Conservation (phyloP, 2,797 vertebrate genomes). For the Eptatretus atami region DNA sequence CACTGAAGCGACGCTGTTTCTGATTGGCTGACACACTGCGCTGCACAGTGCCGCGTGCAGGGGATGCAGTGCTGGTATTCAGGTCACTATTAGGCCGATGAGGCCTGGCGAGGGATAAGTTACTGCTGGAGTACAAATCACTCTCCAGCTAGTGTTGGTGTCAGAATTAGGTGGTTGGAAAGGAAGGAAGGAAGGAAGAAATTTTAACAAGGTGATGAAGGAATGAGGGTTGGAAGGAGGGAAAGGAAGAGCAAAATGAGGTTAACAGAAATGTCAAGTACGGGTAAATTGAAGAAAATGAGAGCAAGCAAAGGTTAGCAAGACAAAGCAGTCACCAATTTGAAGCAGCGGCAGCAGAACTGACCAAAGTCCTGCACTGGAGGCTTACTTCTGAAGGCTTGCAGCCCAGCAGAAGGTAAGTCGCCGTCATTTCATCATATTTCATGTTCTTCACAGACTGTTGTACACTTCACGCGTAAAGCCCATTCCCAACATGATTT, state of each 20-base stretch:
- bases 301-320: no score
- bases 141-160: constrained; percentile 11
- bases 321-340: no score
- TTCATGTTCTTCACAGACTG: constrained; percentile 41
- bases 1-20: constrained; percentile 58
- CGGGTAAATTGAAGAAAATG: no score
- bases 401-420: constrained; percentile 51
- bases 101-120: constrained; percentile 35
- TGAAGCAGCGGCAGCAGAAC: no score
- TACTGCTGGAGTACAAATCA: constrained; percentile 33
- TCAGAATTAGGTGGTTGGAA: no score
- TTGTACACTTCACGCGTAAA: constrained; percentile 43
- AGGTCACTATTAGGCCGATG: constrained; percentile 38
- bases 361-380: no score
- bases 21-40: constrained; percentile 50
- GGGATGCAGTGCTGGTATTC: constrained; percentile 32
- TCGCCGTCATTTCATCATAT: constrained; percentile 65
- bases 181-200: no score
- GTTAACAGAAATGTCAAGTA: no score
- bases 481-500: constrained; percentile 78
- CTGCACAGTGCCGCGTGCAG: constrained; percentile 41
- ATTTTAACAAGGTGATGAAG: no score
- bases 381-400: constrained; percentile 18
- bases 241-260: no score
- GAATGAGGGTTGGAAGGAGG: no score